A percentile compares a stretch with the other conserved stretches of the same genome.
Evolutionary conservation across 2,888 invertebrate species (phyloP).

Genomic region (Aspidiotus rigidus): DNA sequence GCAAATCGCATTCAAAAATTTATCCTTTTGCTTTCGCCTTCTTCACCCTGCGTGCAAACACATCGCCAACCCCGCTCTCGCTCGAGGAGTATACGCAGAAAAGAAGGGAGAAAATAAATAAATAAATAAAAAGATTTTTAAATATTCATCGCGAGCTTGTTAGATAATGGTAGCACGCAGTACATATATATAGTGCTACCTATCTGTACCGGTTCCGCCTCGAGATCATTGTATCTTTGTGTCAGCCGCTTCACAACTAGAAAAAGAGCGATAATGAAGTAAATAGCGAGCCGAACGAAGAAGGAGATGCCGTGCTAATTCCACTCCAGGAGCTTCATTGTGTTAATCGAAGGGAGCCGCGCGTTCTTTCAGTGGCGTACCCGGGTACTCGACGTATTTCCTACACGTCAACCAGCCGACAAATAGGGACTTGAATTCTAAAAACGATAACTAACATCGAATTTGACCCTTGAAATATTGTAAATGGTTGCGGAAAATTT

Average conservation of each 20-base stretch:
- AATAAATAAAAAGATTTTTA: conserved; percentile 24
- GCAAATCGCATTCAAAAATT: conserved; percentile 22
- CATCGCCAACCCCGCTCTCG: not conserved
- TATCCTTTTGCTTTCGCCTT: conserved; percentile 3
- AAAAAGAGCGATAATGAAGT: not conserved
- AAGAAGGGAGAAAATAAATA: not conserved
- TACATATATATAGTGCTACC: not conserved
- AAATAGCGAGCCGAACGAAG: not conserved
- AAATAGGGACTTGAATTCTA: conserved; percentile 14
- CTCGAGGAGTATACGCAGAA: not conserved
- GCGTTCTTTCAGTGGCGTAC: not conserved
- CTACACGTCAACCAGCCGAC: not conserved
- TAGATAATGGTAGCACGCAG: not conserved
- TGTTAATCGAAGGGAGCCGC: conserved; percentile 8
- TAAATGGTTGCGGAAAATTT: conserved; percentile 9
- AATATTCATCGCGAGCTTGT: conserved; percentile 25
- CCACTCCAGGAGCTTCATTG: conserved; percentile 14
- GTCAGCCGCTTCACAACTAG: conserved; percentile 1
- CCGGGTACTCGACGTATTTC: not conserved
- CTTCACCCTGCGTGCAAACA: not conserved
- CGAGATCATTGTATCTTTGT: conserved; percentile 15
- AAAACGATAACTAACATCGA: conserved; percentile 17
- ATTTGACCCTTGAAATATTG: conserved; percentile 11
- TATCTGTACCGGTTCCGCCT: conserved; percentile 23
- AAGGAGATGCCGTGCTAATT: conserved; percentile 11